Percentiles rank a stretch among this genome's conserved stretches.
Evolutionary conservation across 2,888 invertebrate species (phyloP).

Genomic region (Lepas anatifera): DNA sequence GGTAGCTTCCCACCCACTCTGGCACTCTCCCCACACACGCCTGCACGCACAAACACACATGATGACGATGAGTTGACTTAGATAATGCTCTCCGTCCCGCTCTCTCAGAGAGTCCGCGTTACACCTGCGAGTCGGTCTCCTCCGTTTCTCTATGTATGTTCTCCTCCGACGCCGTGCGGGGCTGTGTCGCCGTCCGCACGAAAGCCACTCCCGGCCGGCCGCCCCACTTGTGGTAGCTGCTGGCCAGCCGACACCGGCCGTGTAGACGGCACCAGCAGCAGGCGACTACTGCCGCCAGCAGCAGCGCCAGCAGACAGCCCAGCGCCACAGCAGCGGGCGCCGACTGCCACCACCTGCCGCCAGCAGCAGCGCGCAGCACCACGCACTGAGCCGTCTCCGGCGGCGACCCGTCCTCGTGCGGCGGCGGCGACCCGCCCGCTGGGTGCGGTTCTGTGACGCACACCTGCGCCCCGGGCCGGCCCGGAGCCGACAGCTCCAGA

Average conservation of each 20-base stretch:
- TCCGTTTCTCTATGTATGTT: not conserved
- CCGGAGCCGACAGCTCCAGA: not conserved
- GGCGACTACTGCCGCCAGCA: not conserved
- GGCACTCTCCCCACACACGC: too few relatives aligned
- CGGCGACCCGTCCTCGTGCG: not conserved
- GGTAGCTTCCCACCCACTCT: too few relatives aligned
- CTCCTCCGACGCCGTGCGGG: not conserved
- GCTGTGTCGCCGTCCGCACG: not conserved
- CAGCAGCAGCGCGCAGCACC: not conserved
- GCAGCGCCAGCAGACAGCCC: not conserved
- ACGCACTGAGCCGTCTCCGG: not conserved
- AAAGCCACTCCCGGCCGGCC: not conserved
- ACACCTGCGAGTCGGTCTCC: conserved; percentile 5
- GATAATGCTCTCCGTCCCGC: not conserved
- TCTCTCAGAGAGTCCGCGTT: not conserved
- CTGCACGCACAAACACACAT: too few relatives aligned
- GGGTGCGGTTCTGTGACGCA: not conserved
- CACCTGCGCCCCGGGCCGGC: not conserved
- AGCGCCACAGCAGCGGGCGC: not conserved
- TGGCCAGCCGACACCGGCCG: not conserved
- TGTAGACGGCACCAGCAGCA: not conserved
- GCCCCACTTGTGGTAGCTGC: not conserved
- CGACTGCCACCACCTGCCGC: not conserved
- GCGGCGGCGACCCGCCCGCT: not conserved
- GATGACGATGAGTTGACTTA: conserved; percentile 8